Percentiles rank a stretch among this genome's conserved stretches.
Evolutionary conservation across 2,797 vertebrate species (phyloP).

Genomic region (Gambelia wislizenii): DNA sequence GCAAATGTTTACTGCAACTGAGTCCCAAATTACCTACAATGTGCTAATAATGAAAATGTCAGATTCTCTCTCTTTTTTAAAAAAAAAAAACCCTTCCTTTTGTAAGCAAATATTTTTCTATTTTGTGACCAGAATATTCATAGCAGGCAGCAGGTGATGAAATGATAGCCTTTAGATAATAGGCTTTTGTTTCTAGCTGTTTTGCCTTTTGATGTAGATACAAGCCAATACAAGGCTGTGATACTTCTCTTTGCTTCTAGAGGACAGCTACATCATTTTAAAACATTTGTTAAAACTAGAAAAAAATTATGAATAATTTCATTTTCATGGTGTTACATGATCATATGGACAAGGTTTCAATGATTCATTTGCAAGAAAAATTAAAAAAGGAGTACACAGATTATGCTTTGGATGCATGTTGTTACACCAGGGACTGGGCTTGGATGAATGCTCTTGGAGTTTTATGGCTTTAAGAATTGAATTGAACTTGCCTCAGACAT

Average conservation of each 20-base stretch:
- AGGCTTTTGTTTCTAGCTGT: constrained; percentile 49
- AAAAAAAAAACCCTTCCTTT: constrained; percentile 12
- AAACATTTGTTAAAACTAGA: constrained; percentile 47
- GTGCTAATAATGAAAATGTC: background rate
- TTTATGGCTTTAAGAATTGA: constrained; percentile 14
- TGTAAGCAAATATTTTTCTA: constrained; percentile 70
- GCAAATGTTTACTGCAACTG: background rate
- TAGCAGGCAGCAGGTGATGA: constrained; percentile 49
- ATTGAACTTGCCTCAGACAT: constrained; percentile 33
- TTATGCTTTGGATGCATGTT: constrained; percentile 23
- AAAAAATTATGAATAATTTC: constrained; percentile 35
- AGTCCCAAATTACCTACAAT: background rate
- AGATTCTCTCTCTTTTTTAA: background rate
- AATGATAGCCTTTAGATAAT: constrained; percentile 4
- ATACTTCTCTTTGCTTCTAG: constrained; percentile 39
- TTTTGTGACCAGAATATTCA: constrained; percentile 68
- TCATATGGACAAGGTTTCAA: constrained; percentile 50
- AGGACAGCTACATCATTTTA: constrained; percentile 35
- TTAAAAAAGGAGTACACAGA: constrained; percentile 52
- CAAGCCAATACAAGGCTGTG: constrained; percentile 26
- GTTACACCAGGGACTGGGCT: background rate
- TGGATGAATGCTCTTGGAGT: background rate
- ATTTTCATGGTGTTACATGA: constrained; percentile 47
- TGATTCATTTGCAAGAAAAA: constrained; percentile 69
- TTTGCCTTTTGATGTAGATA: constrained; percentile 27